phyloP scores from a whole-genome alignment of 2,113 vertebrate species.

The Rhinolophus sinicus region DNA sequence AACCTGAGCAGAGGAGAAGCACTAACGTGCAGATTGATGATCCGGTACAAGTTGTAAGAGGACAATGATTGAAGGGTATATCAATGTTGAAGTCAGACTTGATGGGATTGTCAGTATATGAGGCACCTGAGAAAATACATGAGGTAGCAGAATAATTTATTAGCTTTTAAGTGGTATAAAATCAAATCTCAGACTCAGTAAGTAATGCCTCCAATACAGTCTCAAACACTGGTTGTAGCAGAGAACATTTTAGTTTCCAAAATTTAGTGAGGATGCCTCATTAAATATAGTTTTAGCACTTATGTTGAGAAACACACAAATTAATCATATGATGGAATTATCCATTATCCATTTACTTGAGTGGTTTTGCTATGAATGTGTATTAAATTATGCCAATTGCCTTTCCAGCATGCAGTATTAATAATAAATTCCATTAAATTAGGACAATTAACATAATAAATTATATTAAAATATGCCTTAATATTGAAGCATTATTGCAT shows the following conservation, averaged over 20 bases:
- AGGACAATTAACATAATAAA: not conserved
- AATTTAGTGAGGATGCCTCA: not conserved
- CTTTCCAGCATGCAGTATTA: not conserved
- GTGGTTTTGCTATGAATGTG: not conserved
- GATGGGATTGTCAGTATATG: not conserved
- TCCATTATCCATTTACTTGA: not conserved
- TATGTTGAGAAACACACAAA: not conserved
- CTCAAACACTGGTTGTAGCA: not conserved
- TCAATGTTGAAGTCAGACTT: not conserved
- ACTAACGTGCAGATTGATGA: not conserved
- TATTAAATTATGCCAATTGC: not conserved
- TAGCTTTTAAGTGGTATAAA: not conserved
- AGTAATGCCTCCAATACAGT: not conserved
- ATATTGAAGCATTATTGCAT: not conserved
- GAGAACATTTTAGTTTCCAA: not conserved
- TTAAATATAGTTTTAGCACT: not conserved
- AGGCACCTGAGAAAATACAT: not conserved
- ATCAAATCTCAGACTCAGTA: not conserved
- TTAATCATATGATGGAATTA: not conserved
- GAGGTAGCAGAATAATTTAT: not conserved
- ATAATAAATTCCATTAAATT: slow-evolving; percentile 24
- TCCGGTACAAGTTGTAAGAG: not conserved
- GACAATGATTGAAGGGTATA: not conserved
- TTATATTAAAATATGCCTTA: not conserved
- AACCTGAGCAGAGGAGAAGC: too few species aligned